Base-by-base conservation (phyloP, 1,140 invertebrate species). In the Mercenaria mercenaria region DNA sequence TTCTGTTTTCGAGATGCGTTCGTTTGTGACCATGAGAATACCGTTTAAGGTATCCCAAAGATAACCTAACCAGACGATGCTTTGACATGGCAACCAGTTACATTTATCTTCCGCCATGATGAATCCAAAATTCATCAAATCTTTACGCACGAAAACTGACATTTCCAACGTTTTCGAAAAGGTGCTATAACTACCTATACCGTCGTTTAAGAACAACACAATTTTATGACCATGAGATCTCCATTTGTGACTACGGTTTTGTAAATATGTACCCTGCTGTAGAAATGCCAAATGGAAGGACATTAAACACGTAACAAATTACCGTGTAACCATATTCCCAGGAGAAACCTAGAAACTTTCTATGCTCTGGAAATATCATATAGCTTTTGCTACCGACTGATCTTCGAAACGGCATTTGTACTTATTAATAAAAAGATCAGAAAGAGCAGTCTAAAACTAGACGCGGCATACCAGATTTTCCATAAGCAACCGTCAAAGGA, bases 141-240 rank as follows among this genome's bases (percentile, higher is more conserved):
- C 72, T 43, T 23, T 8, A 3, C 23, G 4, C 32, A 37, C 39
- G 11, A 20, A 74, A 8, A 6, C n/a, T 8, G 8, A 10, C 8
- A 18, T 34, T 41, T 34, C 10, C 4, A 74, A 86, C 18, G 43
- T 34, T 10, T 11, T 74, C 32, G 11, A 37, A 72, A 32, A 76
- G 1, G 18, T 6, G 52, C 52, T n/a, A 13, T 86, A 52, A 32
- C 52, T 85, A 47, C 56, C 76, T 13, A 80, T 32, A 34, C 72
- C 84, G 26, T 87, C 89, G 52, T 90, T 84, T 20, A 90, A 29
- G 76, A n/a, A n/a, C n/a, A n/a, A n/a, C n/a, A n/a, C n/a, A n/a
- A n/a, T n/a, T n/a, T n/a, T n/a, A n/a, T n/a, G 72, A 90, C 84
- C 87, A 74, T 26, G 87, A 23, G 0, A 47, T 61, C n/a, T n/a